phyloP scores from a whole-genome alignment of 2,113 vertebrate genomes.

The Cyanoderma ruficeps region DNA sequence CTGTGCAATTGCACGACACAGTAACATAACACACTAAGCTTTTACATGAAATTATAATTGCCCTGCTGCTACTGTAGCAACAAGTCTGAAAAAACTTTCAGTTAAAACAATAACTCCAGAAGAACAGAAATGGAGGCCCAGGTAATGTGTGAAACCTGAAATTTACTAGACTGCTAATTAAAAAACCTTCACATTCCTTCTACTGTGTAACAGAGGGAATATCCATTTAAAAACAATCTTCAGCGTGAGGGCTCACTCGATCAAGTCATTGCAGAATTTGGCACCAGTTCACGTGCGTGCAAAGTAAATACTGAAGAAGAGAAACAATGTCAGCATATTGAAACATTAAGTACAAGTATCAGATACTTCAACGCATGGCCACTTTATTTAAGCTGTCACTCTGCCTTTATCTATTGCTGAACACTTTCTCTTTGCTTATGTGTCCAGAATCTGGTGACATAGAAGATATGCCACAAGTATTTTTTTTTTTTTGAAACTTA shows the following conservation, averaged over 20 bases:
- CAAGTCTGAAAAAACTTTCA: background rate
- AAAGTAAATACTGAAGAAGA: background rate
- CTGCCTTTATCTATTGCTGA: background rate
- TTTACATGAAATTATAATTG: background rate
- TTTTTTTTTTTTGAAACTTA: background rate
- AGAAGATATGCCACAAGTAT: fast-evolving
- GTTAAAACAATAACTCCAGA: background rate
- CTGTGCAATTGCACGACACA: background rate
- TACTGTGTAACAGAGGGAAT: background rate
- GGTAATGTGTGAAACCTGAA: background rate
- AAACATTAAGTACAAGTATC: background rate
- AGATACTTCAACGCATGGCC: background rate
- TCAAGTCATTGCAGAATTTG: background rate
- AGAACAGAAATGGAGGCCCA: background rate
- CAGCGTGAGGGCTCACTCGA: background rate
- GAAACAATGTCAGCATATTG: background rate
- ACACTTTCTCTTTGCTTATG: background rate
- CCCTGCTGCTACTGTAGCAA: background rate
- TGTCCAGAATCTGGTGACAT: background rate
- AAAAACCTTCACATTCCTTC: background rate
- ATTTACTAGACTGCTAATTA: background rate
- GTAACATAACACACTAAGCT: background rate
- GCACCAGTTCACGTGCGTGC: fast-evolving
- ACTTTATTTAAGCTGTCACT: background rate
- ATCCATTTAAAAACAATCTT: background rate